phyloP scores from a whole-genome alignment of 2,888 invertebrate genomes.

The Ormyrus labotus region DNA sequence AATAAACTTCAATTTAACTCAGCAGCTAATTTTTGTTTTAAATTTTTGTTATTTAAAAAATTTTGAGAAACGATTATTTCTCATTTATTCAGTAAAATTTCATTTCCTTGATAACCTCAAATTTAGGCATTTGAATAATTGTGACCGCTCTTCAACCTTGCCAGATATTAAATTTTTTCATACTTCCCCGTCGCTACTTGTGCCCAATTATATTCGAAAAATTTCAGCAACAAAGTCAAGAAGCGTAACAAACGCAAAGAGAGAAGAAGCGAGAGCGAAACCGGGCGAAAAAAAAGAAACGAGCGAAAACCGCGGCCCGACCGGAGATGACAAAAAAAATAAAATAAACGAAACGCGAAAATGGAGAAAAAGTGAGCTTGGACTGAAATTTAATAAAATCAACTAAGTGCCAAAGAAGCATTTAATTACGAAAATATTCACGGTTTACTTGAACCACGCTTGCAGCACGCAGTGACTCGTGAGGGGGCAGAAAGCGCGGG shows the following conservation, averaged over 20 bases:
- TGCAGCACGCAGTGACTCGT: background rate
- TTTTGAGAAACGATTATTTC: too few relatives aligned
- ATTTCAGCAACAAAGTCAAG: slow-evolving; percentile 19
- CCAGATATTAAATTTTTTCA: too few relatives aligned
- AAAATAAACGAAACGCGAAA: slow-evolving; percentile 21
- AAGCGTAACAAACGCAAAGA: slow-evolving; percentile 20
- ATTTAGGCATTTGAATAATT: too few relatives aligned
- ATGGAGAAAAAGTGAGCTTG: slow-evolving; percentile 23
- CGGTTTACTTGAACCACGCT: slow-evolving; percentile 23
- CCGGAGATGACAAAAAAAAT: background rate
- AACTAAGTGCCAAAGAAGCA: slow-evolving; percentile 38
- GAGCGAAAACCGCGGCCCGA: background rate
- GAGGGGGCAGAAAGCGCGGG: background rate
- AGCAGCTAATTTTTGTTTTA: background rate
- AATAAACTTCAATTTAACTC: too few relatives aligned
- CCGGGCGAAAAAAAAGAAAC: background rate
- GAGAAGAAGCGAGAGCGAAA: background rate
- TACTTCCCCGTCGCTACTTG: background rate
- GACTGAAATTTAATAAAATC: slow-evolving; percentile 53
- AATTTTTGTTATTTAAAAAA: background rate
- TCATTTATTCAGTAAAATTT: too few relatives aligned
- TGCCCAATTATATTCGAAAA: slow-evolving; percentile 10
- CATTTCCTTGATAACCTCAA: too few relatives aligned
- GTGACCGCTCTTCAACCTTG: too few relatives aligned
- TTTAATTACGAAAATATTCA: slow-evolving; percentile 53